Conservation (phyloP, 2,888 invertebrate genomes). For the Encarsia formosa region DNA sequence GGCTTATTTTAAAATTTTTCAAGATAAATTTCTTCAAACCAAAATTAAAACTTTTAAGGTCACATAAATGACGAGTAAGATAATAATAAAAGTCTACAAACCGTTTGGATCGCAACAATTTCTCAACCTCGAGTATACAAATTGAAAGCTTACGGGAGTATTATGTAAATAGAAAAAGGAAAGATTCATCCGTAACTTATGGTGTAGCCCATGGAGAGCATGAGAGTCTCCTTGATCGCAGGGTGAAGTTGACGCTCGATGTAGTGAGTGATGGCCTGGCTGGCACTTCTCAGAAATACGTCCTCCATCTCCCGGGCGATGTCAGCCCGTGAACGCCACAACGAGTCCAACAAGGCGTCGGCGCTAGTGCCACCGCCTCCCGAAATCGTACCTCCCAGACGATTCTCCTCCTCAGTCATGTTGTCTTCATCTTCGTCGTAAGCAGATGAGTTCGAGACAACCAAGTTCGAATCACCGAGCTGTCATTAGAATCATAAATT, state of each 20-base stretch:
- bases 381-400: no score
- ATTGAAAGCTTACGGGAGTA: no score
- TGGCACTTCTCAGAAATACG: constrained; percentile 77
- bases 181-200: constrained; percentile 69
- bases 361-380: neutral
- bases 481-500: no score
- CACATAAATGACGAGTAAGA: no score
- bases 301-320: constrained; percentile 79
- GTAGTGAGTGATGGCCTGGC: constrained; percentile 74
- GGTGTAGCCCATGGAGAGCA: constrained; percentile 84
- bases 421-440: neutral
- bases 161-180: no score
- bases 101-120: no score
- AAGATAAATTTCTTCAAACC: no score
- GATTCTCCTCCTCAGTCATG: neutral
- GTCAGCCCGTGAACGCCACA: constrained; percentile 55
- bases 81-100: no score
- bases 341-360: constrained; percentile 20
- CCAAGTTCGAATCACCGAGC: neutral
- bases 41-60: no score
- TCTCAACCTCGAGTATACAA: no score
- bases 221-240: constrained; percentile 79
- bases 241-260: constrained; percentile 81
- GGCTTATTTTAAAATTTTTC: no score
- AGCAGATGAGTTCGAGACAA: neutral